Conservation (phyloP, 2,888 invertebrate species). For the Schizotus pectinicornis region DNA sequence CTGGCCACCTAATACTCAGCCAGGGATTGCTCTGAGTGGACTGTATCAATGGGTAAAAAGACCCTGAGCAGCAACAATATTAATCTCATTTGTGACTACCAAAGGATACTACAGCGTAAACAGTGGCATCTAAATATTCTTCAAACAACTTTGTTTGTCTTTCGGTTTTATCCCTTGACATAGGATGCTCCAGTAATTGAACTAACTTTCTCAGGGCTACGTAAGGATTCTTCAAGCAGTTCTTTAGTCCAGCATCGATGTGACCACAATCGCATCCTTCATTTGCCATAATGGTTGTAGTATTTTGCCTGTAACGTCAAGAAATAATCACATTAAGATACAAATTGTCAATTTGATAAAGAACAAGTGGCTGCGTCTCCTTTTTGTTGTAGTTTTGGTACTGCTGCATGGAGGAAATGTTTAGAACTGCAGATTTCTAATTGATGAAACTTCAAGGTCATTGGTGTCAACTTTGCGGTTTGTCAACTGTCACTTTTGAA, state of each 20-base stretch:
- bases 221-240: constrained; percentile 9
- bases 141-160: constrained; percentile 7
- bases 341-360: no score
- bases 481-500: no score
- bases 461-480: no score
- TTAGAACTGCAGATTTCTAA: no score
- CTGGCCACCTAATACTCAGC: no score
- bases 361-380: no score
- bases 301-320: not conserved
- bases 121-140: constrained; percentile 10
- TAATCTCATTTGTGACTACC: not conserved
- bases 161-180: constrained; percentile 9
- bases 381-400: no score
- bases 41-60: no score
- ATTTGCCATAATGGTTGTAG: constrained; percentile 8
- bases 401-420: no score
- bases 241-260: not conserved
- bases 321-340: not conserved
- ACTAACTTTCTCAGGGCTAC: constrained; percentile 8
- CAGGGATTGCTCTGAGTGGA: no score
- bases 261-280: not conserved
- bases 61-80: not conserved
- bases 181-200: constrained; percentile 18
- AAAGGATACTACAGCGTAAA: constrained; percentile 20
- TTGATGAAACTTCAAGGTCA: not conserved